Evolutionary conservation across 1,140 invertebrate genomes (phyloP).

Genomic region (Lanistes nyassanus): DNA sequence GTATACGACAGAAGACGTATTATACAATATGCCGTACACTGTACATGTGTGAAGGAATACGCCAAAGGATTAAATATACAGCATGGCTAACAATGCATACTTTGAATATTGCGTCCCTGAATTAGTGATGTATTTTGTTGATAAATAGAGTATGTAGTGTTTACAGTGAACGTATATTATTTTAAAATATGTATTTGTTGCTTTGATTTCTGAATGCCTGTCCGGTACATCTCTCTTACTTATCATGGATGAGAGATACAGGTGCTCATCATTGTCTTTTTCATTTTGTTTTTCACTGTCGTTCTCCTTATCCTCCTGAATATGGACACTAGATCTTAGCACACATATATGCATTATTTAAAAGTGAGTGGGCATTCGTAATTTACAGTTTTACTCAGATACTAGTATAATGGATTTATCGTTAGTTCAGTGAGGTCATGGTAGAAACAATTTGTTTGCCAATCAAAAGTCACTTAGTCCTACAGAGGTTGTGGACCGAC

Average conservation of each 20-base stretch:
- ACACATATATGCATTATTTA: not conserved
- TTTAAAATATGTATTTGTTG: not conserved
- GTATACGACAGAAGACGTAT: too few species aligned
- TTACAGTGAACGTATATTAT: not conserved
- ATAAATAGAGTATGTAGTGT: not conserved
- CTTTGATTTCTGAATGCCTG: not conserved
- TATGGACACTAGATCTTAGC: not conserved
- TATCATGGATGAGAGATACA: too few species aligned
- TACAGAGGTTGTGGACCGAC: too few species aligned
- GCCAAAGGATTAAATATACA: too few species aligned
- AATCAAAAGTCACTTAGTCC: too few species aligned
- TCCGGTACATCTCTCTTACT: not conserved
- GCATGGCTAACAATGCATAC: not conserved
- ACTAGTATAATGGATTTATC: too few species aligned
- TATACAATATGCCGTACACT: too few species aligned
- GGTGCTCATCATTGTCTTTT: not conserved
- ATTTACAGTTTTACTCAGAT: too few species aligned
- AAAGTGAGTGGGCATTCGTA: too few species aligned
- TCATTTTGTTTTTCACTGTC: slow-evolving; percentile 5
- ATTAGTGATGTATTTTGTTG: not conserved
- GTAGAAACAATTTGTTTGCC: too few species aligned
- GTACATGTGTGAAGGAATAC: too few species aligned
- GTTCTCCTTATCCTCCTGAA: not conserved
- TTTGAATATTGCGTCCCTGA: not conserved
- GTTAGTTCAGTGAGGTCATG: too few species aligned